Percentiles rank a stretch among this genome's conserved stretches.
These are phyloP conservation scores for Barypeithes pellucidus DNA, from an alignment of 2,888 invertebrate genomes.

Conservation along the genomic window DNA sequence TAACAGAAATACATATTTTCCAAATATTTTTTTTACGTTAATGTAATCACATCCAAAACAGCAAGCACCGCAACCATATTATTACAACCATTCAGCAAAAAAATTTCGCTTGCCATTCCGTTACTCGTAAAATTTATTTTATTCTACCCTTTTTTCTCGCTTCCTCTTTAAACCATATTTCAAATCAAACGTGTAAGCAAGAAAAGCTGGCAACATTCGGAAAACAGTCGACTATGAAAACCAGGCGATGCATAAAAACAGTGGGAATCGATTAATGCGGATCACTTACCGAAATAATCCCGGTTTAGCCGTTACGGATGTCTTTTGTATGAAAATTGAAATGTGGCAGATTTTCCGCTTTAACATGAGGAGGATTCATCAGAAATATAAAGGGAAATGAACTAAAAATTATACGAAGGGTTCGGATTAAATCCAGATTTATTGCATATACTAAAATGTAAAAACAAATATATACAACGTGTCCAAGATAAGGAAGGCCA, in stretches of 20 bases:
- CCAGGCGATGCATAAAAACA: conserved; percentile 45
- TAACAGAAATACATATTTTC: no score
- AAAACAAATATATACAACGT: no score
- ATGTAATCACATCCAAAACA: no score
- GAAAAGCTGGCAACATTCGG: conserved; percentile 40
- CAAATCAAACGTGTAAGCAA: conserved; percentile 30
- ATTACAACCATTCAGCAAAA: background rate
- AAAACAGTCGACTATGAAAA: conserved; percentile 32
- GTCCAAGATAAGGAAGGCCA: no score
- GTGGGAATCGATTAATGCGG: conserved; percentile 41
- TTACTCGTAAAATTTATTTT: conserved; percentile 4
- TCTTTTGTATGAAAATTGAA: conserved; percentile 29
- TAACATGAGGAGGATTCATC: conserved; percentile 3
- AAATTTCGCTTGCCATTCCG: background rate
- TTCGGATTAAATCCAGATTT: background rate
- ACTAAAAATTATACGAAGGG: conserved; percentile 1
- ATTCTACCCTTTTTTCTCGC: background rate
- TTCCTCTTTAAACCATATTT: conserved; percentile 31
- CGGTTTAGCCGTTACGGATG: conserved; percentile 32
- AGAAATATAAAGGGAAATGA: conserved; percentile 5
- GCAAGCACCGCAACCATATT: background rate
- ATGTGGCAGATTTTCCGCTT: conserved; percentile 15
- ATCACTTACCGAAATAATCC: conserved; percentile 39
- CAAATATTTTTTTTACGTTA: no score
- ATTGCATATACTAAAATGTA: no score